Conservation (phyloP, 53 echinoderm and acorn worm genomes). For the Actinopyga echinites region DNA sequence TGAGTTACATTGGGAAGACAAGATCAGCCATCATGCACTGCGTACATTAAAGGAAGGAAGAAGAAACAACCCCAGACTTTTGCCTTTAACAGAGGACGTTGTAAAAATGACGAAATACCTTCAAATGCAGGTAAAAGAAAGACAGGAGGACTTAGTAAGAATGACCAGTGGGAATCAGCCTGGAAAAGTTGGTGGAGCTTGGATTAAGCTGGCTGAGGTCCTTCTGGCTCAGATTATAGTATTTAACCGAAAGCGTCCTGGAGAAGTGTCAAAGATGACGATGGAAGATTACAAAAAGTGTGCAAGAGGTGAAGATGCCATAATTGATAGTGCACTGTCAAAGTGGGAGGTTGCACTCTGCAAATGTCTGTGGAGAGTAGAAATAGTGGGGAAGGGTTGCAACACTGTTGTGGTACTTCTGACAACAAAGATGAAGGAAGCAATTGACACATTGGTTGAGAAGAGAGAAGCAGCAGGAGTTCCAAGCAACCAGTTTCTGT, state of each 20-base stretch:
- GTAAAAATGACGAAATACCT: conserved; percentile 61
- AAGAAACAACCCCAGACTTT: conserved; percentile 55
- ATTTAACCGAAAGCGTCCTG: conserved; percentile 71
- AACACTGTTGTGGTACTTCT: conserved; percentile 71
- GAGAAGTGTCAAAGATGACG: conserved; percentile 76
- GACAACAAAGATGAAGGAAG: conserved; percentile 48
- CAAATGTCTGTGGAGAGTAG: conserved; percentile 51
- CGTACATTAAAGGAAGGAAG: conserved; percentile 58
- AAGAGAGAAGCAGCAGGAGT: conserved; percentile 61
- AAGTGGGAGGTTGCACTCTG: conserved; percentile 62
- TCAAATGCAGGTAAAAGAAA: conserved; percentile 46
- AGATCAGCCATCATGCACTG: conserved; percentile 67
- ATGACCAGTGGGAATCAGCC: not conserved
- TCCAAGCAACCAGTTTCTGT: conserved; percentile 53
- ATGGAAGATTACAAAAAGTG: conserved; percentile 57
- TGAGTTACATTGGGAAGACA: conserved; percentile 58
- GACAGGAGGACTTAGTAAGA: conserved; percentile 35
- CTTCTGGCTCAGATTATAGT: conserved; percentile 57
- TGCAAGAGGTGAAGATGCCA: conserved; percentile 28
- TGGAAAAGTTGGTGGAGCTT: not conserved
- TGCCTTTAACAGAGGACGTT: conserved; percentile 63
- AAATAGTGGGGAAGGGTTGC: conserved; percentile 62
- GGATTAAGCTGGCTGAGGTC: conserved; percentile 59
- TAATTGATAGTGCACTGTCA: conserved; percentile 62
- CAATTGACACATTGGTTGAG: conserved; percentile 52